Conservation (phyloP, 2,113 vertebrate species). For the Cololabis saira region DNA sequence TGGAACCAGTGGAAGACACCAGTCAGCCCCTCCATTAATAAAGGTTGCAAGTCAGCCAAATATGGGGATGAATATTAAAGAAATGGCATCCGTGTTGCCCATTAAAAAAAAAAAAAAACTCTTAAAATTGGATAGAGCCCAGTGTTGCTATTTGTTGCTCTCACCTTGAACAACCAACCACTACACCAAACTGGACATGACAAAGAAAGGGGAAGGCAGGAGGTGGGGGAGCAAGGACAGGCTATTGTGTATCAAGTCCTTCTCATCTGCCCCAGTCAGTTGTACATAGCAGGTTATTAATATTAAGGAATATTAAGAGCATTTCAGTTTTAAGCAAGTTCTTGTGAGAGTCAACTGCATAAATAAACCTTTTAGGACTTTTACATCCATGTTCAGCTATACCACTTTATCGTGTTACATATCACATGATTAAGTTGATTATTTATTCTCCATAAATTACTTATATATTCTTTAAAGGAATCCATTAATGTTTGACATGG, state of each 20-base stretch:
- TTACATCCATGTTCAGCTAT: too few relatives aligned
- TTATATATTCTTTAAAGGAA: not conserved
- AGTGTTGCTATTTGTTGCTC: conserved; percentile 64
- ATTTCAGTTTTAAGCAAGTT: too few relatives aligned
- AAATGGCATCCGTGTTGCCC: conserved; percentile 64
- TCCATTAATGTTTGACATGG: not conserved
- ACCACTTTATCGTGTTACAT: too few relatives aligned
- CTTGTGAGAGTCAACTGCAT: too few relatives aligned
- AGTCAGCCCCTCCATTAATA: too few relatives aligned
- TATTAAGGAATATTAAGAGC: too few relatives aligned
- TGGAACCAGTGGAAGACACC: too few relatives aligned
- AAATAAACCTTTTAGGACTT: too few relatives aligned
- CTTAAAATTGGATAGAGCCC: conserved; percentile 57
- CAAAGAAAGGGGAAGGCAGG: conserved; percentile 33
- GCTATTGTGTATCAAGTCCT: too few relatives aligned
- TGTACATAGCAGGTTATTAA: too few relatives aligned
- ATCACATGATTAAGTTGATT: not conserved
- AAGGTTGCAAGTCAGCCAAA: conserved; percentile 73
- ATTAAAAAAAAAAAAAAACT: conserved; percentile 57
- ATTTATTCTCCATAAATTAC: not conserved
- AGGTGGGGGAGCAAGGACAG: too few relatives aligned
- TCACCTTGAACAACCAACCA: conserved; percentile 55
- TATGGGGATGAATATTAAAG: conserved; percentile 69
- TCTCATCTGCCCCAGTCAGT: too few relatives aligned
- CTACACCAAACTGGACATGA: conserved; percentile 29